These are phyloP conservation scores for Graphium colonna DNA, from an alignment of 2,888 invertebrate species.

Conservation along the genomic window DNA sequence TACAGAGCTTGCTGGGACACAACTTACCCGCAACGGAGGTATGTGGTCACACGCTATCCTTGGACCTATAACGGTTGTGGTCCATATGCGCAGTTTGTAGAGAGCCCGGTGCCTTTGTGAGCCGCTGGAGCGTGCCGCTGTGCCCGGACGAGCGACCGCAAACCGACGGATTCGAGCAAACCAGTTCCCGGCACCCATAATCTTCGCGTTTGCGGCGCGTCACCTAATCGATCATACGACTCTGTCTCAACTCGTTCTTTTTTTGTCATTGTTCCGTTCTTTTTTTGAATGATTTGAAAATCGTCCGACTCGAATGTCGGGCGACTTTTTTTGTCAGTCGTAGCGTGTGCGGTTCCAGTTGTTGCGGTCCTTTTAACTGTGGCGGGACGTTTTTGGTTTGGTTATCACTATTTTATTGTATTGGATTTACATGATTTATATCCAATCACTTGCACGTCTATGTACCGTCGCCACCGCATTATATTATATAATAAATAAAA, in stretches of 20 bases:
- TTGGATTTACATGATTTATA: no score
- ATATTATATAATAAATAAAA: no score
- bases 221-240: constrained; percentile 1
- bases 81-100: constrained; percentile 6
- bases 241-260: not conserved
- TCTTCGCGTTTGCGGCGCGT: constrained; percentile 3
- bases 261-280: not conserved
- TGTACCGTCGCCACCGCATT: no score
- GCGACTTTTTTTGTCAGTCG: no score
- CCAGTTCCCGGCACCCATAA: constrained; percentile 53
- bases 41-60: not conserved
- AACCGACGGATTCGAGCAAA: constrained; percentile 56
- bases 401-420: no score
- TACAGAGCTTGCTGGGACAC: not conserved
- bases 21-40: no score
- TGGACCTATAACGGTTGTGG: constrained; percentile 3
- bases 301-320: not conserved
- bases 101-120: constrained; percentile 56
- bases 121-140: constrained; percentile 52
- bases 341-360: no score
- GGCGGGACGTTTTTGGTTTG: no score
- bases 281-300: not conserved
- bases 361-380: no score
- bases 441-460: no score
- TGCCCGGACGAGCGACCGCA: constrained; percentile 62